Evolutionary conservation across 1,140 invertebrate species (phyloP), one percentile per base, ranked within the genome.

Genomic region (Trypoxylus dichotomus): DNA sequence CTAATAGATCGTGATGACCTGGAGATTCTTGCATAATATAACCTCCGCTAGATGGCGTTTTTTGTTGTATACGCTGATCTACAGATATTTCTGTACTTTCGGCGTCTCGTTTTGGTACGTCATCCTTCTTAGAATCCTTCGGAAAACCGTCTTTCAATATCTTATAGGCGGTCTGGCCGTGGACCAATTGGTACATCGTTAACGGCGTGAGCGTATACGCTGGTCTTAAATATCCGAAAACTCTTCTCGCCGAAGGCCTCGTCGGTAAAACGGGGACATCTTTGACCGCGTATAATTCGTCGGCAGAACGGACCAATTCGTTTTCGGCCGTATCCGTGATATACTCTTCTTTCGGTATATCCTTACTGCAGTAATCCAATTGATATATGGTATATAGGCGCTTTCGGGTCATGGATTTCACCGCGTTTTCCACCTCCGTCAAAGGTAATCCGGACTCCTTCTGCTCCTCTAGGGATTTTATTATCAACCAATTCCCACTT

Each of bases 381-480:
- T 75, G 74, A 24, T 75, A 75, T 8, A 27, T 25, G 41, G 41
- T 75, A 3, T 25, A 75, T 13, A 42, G 21, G 7, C 74, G 8
- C 11, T 75, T 75, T 41, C 24, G 21, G 21, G 47, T 47, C 74
- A 75, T 75, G 3, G 21, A 3, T 75, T 54, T 75, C 2, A 75
- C 74, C 2, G 24, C 42, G 15, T 75, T 25, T 25, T 75, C 74
- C 3, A 54, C 74, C 42, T 42, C 74, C 2, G 21, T 75, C 3
- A 75, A 8, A 2, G 37, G 24, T 15, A 32, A 27, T 25, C 42
- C 42, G 5, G 74, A 75, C 25, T 75, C 21, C 8, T 41, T 25
- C 29, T 75, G 74, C 13, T 75, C 74, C 29, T 42, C 74, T 27
- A 75, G 42, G 3, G 74, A 43, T 47, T 75, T 75, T 24, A 75